Base-by-base conservation (phyloP, 2,113 vertebrate species). In the Dasyornis broadbenti region DNA sequence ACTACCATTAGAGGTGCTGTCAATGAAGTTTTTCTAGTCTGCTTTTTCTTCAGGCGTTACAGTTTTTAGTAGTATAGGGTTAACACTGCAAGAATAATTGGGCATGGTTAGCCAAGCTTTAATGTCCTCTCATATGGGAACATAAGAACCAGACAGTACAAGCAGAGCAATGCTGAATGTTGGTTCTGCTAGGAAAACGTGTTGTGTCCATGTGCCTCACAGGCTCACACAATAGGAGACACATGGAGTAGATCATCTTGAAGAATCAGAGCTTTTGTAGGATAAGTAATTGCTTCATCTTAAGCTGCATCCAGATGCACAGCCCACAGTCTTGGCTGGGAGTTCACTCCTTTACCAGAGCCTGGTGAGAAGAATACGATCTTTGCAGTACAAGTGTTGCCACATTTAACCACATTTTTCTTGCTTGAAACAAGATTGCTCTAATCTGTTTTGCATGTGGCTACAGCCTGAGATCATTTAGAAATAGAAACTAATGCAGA, bases 271-370 rank as follows among this genome's bases (percentile, higher is more conserved):
- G 59, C 60, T 89, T 71, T 94, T 95, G 82, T 60, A 87, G 87
- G 56, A 45, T 89, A 94, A 96, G 75, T 90, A 94, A 96, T 86
- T 92, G 64, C 92, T 92, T 93, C 71, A 90, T 93, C 71, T 83
- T 63, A 77, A 82, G 88, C 50, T 27, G 19, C 27, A n/a, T 66
- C 79, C 96, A 97, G 96, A 95, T 93, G 86, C 0, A 0, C 59
- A 93, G 80, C 68, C 92, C 72, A 33, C 47, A 56, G 52, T 66
- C 60, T 81, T 95, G 90, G 94, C 89, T 3, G 4, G 19, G 66
- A 94, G 54, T 59, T 92, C 44, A 10, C 26, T 94, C 33, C 80
- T 69, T 93, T 79, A 70, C 70, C 88, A 63, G 59, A 57, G 49
- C 27, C 76, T 77, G 11, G 33, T 78, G 64, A 89, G 90, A 89